phyloP scores from a whole-genome alignment of 2,797 vertebrate genomes.

The Telmatherina bonti region DNA sequence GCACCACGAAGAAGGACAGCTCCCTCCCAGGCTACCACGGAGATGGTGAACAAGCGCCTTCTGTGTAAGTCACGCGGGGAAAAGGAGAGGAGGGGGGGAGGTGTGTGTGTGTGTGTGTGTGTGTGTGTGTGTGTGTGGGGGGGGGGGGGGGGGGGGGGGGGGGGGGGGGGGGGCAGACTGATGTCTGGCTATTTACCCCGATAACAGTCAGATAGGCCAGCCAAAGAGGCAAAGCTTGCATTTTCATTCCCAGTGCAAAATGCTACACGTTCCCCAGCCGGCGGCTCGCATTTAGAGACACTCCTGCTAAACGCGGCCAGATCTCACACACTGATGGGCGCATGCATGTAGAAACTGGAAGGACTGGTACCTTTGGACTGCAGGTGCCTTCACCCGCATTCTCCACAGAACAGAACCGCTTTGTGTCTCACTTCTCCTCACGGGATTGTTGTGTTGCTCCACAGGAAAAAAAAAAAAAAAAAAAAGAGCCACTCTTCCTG shows the following conservation, averaged over 20 bases:
- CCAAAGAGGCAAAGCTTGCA: constrained; percentile 3
- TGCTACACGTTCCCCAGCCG: constrained; percentile 3
- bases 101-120: no score
- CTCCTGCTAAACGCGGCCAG: constrained; percentile 39
- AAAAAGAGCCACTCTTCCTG: background rate
- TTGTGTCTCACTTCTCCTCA: background rate
- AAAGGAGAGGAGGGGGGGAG: background rate
- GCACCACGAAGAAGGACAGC: constrained; percentile 76
- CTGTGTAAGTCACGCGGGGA: constrained; percentile 39
- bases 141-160: background rate
- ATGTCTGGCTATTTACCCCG: constrained; percentile 15
- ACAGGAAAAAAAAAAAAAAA: no score
- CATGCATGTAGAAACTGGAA: constrained; percentile 22
- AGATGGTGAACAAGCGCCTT: constrained; percentile 54
- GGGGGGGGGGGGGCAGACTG: background rate
- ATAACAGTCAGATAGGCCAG: background rate
- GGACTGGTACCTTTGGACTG: constrained; percentile 12
- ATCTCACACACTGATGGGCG: constrained; percentile 30
- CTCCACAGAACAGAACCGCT: background rate
- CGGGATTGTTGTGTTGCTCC: background rate
- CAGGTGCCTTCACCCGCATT: constrained; percentile 10
- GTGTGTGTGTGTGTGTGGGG: background rate
- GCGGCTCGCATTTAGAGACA: background rate
- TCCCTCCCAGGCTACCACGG: constrained; percentile 57
- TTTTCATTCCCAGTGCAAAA: background rate